phyloP scores from a whole-genome alignment of 2,113 vertebrate species.

The Gopherus flavomarginatus region DNA sequence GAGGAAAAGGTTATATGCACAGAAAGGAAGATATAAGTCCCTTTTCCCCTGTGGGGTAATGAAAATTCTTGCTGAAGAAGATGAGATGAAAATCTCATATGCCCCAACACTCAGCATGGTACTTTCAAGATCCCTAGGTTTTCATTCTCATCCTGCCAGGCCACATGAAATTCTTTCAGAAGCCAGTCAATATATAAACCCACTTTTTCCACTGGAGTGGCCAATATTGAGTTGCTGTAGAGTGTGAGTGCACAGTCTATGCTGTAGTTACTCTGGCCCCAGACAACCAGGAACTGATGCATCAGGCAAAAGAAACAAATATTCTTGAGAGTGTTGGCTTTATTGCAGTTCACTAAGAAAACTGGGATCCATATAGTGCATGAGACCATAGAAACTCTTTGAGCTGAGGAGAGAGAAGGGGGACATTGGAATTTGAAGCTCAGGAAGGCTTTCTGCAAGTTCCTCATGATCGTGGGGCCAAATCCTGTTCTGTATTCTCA shows the following conservation, averaged over 20 bases:
- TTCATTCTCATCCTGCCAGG: neutral
- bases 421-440: slow-evolving; percentile 12
- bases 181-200: slow-evolving; percentile 10
- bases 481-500: neutral
- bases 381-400: neutral
- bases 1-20: neutral
- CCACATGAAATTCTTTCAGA: neutral
- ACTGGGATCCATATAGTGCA: neutral
- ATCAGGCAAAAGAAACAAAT: neutral
- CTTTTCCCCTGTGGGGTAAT: neutral
- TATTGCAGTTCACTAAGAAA: neutral
- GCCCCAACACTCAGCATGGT: neutral
- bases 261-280: neutral
- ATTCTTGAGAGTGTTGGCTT: slow-evolving; percentile 38
- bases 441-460: slow-evolving; percentile 9
- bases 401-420: neutral
- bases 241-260: neutral
- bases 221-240: slow-evolving; percentile 54
- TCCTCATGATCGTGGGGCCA: rapidly evolving
- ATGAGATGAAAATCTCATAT: neutral
- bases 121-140: neutral
- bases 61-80: neutral
- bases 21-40: neutral
- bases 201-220: slow-evolving; percentile 61
- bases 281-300: slow-evolving; percentile 18